Evolutionary conservation across 2,888 invertebrate species (phyloP).

Genomic region (Agonopterix subpropinquella): DNA sequence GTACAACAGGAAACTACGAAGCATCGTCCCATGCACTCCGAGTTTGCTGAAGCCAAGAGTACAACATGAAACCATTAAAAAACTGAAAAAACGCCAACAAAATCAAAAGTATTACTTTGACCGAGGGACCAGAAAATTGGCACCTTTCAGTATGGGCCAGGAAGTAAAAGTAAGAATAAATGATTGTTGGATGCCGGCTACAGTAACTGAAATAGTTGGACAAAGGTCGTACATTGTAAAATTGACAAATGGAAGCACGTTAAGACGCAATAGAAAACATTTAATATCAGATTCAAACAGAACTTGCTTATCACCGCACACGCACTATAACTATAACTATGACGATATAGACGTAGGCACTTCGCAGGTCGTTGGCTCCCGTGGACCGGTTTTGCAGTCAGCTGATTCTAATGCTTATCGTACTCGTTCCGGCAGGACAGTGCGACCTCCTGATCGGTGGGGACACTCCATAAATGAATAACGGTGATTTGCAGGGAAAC

Average conservation of each 20-base stretch:
- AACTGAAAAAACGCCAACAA: background rate
- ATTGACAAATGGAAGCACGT: background rate
- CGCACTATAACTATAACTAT: background rate
- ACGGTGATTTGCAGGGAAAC: no score
- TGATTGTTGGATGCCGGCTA: background rate
- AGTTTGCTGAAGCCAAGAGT: background rate
- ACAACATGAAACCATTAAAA: background rate
- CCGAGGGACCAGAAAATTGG: background rate
- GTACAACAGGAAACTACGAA: background rate
- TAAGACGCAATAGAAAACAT: background rate
- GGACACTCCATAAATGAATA: background rate
- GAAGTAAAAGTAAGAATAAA: background rate
- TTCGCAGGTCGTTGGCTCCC: background rate
- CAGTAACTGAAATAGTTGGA: background rate
- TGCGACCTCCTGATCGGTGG: slow-evolving; percentile 8
- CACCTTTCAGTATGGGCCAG: background rate
- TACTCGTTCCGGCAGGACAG: slow-evolving; percentile 7
- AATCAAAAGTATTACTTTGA: slow-evolving; percentile 1
- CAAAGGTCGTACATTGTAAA: background rate
- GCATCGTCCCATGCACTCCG: background rate
- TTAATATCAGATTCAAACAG: background rate
- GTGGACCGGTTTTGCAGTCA: background rate
- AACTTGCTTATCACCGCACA: background rate
- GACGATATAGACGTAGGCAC: background rate
- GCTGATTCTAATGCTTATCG: slow-evolving; percentile 1